phyloP scores from a whole-genome alignment of 2,888 invertebrate genomes.

The Unio delphinus region DNA sequence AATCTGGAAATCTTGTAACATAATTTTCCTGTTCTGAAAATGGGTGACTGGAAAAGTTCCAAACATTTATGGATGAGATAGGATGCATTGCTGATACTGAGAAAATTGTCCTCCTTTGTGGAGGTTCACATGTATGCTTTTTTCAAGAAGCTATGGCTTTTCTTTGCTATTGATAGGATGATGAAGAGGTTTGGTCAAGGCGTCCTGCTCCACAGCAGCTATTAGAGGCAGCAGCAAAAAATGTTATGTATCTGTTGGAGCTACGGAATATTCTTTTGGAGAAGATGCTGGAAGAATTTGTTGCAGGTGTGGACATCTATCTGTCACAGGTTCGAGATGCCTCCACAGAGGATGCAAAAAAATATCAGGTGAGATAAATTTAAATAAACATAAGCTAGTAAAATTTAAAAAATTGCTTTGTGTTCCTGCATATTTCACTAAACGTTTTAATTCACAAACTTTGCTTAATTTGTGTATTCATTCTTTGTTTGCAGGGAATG shows the following conservation, averaged over 20 bases:
- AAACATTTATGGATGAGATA: no score
- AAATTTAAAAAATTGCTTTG: background rate
- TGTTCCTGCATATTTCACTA: background rate
- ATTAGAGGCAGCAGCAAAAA: conserved; percentile 49
- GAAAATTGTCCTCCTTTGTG: no score
- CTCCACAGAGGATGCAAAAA: conserved; percentile 35
- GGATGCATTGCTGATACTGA: no score
- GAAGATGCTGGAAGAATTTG: conserved; percentile 61
- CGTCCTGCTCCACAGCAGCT: conserved; percentile 49
- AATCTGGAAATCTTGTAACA: no score
- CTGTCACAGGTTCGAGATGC: conserved; percentile 57
- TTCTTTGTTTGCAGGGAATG: conserved; percentile 24
- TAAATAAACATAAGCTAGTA: background rate
- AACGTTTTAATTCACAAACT: background rate
- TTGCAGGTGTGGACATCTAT: conserved; percentile 63
- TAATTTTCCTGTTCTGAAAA: no score
- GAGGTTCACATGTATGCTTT: no score
- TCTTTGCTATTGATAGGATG: conserved; percentile 38
- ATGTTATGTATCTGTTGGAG: conserved; percentile 54
- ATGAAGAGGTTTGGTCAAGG: conserved; percentile 53
- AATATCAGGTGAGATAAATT: conserved; percentile 30
- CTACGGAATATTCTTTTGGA: conserved; percentile 56
- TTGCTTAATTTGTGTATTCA: background rate
- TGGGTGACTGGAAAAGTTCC: no score
- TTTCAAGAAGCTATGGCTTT: no score